Percentiles rank a stretch among this genome's conserved stretches.
Evolutionary conservation across 2,797 vertebrate genomes (phyloP).

Genomic region (Peromyscus melanophrys): DNA sequence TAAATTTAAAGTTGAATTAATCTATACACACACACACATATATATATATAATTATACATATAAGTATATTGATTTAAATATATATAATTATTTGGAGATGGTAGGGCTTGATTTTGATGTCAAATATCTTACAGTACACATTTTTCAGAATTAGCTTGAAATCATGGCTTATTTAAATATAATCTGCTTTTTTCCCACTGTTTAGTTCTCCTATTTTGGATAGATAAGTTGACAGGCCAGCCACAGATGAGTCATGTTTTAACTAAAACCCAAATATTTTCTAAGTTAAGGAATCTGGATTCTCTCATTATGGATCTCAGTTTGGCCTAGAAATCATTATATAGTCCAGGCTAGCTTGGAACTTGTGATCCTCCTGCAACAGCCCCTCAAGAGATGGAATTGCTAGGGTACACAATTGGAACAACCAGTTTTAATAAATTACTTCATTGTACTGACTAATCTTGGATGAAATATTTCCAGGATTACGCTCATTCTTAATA

Average conservation of each 20-base stretch:
- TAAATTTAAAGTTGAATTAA: background rate
- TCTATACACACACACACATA: background rate
- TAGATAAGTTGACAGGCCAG: background rate
- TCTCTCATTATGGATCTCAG: background rate
- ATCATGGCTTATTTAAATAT: background rate
- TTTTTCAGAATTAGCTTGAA: background rate
- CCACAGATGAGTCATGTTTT: background rate
- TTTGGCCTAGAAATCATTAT: background rate
- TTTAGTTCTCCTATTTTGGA: background rate
- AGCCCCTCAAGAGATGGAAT: background rate
- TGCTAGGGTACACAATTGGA: background rate
- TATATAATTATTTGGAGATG: background rate
- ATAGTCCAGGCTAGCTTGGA: background rate
- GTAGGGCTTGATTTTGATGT: background rate
- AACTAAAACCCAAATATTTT: background rate
- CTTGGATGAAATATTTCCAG: background rate
- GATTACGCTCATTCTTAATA: background rate
- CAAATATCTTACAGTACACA: background rate
- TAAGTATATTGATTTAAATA: background rate
- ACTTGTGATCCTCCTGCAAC: background rate
- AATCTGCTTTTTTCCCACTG: background rate
- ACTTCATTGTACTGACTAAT: background rate
- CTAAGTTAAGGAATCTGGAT: background rate
- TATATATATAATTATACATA: background rate
- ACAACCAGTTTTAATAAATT: background rate